phyloP scores from a whole-genome alignment of 2,797 vertebrate genomes.

The Peromyscus attwateri region DNA sequence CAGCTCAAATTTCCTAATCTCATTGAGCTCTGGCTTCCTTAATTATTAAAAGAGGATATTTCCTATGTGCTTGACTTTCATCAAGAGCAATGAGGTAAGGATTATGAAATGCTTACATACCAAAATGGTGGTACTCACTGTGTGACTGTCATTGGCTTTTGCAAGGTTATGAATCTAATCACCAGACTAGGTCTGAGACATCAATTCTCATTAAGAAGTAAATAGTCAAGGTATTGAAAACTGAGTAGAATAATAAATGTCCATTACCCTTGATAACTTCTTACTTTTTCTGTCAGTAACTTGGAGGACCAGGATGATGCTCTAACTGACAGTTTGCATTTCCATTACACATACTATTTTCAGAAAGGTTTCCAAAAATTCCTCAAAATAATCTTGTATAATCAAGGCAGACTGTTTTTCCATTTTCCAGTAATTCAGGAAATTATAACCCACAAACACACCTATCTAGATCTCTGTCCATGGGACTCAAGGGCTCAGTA shows the following conservation, averaged over 20 bases:
- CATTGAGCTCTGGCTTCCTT: background rate
- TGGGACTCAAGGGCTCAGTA: background rate
- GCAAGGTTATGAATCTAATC: slow-evolving; percentile 57
- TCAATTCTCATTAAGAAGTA: slow-evolving; percentile 61
- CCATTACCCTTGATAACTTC: slow-evolving; percentile 41
- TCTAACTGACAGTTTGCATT: background rate
- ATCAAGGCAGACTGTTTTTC: background rate
- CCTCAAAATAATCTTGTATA: background rate
- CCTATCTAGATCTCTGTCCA: background rate
- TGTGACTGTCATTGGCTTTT: slow-evolving; percentile 50
- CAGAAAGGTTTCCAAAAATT: background rate
- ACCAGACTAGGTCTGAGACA: background rate
- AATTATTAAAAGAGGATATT: background rate
- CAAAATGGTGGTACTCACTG: background rate
- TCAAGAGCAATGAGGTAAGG: background rate
- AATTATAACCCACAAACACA: slow-evolving; percentile 16
- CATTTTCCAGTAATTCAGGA: background rate
- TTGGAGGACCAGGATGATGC: background rate
- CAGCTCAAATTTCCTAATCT: background rate
- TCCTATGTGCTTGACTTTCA: background rate
- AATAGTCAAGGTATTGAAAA: slow-evolving; percentile 55
- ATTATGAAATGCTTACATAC: slow-evolving; percentile 39
- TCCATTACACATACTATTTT: slow-evolving; percentile 32
- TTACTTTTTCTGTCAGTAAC: slow-evolving; percentile 8
- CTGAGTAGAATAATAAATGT: background rate